Conservation (phyloP, 2,888 invertebrate species). For the Petrolisthes manimaculis region DNA sequence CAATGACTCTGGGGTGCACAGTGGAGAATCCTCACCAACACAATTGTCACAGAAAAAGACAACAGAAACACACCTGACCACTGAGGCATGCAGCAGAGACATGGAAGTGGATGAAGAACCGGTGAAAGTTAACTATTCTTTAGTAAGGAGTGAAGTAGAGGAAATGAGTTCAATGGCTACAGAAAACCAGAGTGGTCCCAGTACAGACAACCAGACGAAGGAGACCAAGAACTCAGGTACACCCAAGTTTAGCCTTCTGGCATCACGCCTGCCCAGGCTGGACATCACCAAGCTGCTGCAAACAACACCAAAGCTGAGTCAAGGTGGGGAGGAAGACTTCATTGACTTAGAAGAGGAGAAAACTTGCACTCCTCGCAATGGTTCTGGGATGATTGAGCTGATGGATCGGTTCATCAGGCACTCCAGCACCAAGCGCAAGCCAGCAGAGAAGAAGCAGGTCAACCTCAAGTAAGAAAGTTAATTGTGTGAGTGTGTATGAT, state of each 20-base stretch:
- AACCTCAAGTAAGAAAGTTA: slow-evolving; percentile 73
- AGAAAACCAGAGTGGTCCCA: neutral
- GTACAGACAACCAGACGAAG: neutral
- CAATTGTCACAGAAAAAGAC: neutral
- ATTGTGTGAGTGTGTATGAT: no score
- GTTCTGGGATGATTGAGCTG: slow-evolving; percentile 76
- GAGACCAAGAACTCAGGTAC: neutral
- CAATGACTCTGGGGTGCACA: slow-evolving; percentile 20
- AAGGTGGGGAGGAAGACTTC: slow-evolving; percentile 72
- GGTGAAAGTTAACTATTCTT: no score
- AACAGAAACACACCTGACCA: neutral
- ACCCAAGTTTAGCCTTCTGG: slow-evolving; percentile 23
- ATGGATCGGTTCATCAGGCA: slow-evolving; percentile 82
- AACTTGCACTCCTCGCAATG: slow-evolving; percentile 70
- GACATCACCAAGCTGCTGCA: slow-evolving; percentile 67
- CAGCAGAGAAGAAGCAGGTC: slow-evolving; percentile 74
- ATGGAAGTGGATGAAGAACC: no score
- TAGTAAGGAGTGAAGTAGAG: no score
- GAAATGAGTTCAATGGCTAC: no score
- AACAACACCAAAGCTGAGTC: slow-evolving; percentile 73
- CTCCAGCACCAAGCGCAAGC: slow-evolving; percentile 73
- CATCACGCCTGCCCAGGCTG: slow-evolving; percentile 41
- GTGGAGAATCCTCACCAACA: neutral
- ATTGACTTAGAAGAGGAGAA: slow-evolving; percentile 77
- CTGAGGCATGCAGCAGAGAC: neutral